Percentiles rank a stretch among this genome's conserved stretches.
Evolutionary conservation across 2,113 vertebrate species (phyloP).

Genomic region (Forbesichthys agassizii): DNA sequence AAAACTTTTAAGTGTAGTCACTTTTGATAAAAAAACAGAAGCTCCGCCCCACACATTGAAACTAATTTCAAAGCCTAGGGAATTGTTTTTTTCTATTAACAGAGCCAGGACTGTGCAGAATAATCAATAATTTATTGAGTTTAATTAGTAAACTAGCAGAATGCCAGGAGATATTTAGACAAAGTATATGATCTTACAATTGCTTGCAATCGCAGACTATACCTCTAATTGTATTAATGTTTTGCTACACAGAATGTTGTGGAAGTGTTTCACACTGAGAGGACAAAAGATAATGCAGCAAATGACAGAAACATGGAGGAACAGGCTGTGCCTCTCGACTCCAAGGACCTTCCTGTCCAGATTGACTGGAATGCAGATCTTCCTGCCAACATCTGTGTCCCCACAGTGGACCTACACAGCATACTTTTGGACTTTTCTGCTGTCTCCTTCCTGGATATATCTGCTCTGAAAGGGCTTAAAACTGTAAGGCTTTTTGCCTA

Average conservation of each 20-base stretch:
- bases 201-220: neutral
- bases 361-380: constrained; percentile 81
- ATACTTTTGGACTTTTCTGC: constrained; percentile 89
- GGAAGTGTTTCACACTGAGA: neutral
- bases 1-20: no score
- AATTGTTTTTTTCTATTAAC: no score
- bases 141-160: no score
- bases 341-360: constrained; percentile 74
- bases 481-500: constrained; percentile 70
- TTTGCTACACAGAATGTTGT: neutral
- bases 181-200: no score
- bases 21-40: no score
- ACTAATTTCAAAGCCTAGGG: no score
- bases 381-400: constrained; percentile 76
- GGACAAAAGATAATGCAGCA: constrained; percentile 72
- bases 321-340: constrained; percentile 66
- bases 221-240: no score
- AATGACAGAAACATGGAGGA: constrained; percentile 82
- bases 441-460: constrained; percentile 89
- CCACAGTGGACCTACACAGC: constrained; percentile 84
- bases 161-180: no score
- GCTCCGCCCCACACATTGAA: no score
- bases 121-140: no score
- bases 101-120: no score
- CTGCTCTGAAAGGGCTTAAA: constrained; percentile 86